Evolutionary conservation across 2,888 invertebrate species (phyloP), one percentile per base, ranked within the genome.

Genomic region (Argyresthia albistria): DNA sequence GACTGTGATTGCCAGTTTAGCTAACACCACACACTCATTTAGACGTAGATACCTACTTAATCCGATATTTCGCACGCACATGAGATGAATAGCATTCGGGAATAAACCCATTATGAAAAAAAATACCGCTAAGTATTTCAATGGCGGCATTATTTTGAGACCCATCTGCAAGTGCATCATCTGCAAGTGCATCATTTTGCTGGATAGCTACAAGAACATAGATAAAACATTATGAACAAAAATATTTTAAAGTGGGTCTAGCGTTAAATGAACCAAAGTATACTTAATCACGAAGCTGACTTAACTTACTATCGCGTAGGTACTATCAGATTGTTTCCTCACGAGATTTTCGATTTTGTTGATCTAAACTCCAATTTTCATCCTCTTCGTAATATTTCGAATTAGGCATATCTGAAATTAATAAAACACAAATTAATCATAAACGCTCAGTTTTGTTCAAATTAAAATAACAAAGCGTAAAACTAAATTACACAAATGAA

Each of bases 361-460:
- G 45, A 46, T 53, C 45, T 50, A n/a, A 43, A 50, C 45, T 37
- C 46, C 16, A 45, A 55, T 51, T 53, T 58, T 62, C 39, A 11
- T 25, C 25, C 25, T 25, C 25, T 25, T 2, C 25, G 6, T 25
- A 67, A 62, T 67, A 67, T 69, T 67, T 71, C 70, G 63, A 65
- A 70, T 79, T 83, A 86, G 61, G 78, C 84, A 72, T 82, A 84
- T 75, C 84, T 86, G 82, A 49, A 76, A 79, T 56, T 55, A 35
- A 52, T 63, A 54, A 51, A 42, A 35, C 16, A 46, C 11, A 25
- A 25, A 25, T 46, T 11, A 39, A 39, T 11, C 39, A 4, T 39
- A 39, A 11, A 39, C 10, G 39, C 8, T 11, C n/a, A 39, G 39
- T 39, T 39, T 3, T 9, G n/a, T 4, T 9, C 10, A 3, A 25